These are phyloP conservation scores for Manis javanica DNA, from an alignment of 2,797 vertebrate genomes.

Conservation along the genomic window DNA sequence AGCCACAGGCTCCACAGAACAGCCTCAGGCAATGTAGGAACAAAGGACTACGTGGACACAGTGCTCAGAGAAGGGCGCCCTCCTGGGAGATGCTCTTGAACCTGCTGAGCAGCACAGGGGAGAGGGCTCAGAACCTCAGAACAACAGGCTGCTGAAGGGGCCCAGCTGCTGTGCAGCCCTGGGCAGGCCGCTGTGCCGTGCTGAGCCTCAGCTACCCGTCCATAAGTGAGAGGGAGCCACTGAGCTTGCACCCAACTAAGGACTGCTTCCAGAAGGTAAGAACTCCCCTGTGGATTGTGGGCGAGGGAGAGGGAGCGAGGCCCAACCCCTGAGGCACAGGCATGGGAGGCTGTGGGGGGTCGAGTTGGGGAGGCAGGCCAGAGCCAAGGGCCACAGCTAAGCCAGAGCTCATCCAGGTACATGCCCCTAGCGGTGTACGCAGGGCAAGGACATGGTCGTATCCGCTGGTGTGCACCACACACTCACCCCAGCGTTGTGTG, in stretches of 20 bases:
- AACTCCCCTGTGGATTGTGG: neutral
- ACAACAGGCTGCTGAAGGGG: neutral
- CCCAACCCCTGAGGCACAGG: neutral
- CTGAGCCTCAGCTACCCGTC: neutral
- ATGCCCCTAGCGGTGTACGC: too few relatives aligned
- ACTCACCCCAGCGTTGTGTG: rapidly evolving
- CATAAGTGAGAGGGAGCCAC: neutral
- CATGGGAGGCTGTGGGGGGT: too few relatives aligned
- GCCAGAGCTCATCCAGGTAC: too few relatives aligned
- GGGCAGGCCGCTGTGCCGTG: neutral
- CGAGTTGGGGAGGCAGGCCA: too few relatives aligned
- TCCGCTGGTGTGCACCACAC: rapidly evolving
- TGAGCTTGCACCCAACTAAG: too few relatives aligned
- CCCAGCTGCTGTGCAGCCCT: neutral
- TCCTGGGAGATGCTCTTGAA: neutral
- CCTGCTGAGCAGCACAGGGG: neutral
- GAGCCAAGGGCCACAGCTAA: too few relatives aligned
- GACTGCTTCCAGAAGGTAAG: neutral
- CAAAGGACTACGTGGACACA: neutral
- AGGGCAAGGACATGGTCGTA: rapidly evolving
- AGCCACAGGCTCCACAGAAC: neutral
- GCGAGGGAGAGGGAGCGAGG: too few relatives aligned
- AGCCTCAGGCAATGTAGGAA: neutral
- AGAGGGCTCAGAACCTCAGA: neutral
- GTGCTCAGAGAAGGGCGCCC: neutral